Evolutionary conservation across 2,113 vertebrate species (phyloP), one percentile per base, ranked within the genome.

Genomic region (Erythrocercus mccallii): DNA sequence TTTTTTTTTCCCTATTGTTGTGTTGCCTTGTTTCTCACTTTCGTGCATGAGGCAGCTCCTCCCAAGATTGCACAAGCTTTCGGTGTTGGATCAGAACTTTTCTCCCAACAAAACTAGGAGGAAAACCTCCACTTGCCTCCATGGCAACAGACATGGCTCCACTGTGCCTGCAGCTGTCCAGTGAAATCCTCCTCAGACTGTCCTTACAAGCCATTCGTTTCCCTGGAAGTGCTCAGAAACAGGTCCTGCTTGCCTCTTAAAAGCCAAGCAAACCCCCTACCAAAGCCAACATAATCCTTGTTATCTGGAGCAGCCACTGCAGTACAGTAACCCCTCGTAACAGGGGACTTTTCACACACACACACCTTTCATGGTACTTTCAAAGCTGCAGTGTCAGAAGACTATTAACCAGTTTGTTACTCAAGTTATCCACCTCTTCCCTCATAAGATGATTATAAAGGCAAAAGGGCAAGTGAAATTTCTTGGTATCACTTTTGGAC

Each of bases 281-380:
- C 56, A 20, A 60, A 60, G 51, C 21, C 50, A 71, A 44, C n/a
- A 64, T 51, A 51, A 38, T n/a, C 37, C 30, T 40, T 50, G 11
- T 17, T 71, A 51, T 40, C 81, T 53, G 10, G 25, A 86, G 53
- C 53, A 90, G 56, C 44, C 82, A 5, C 33, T 60, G n/a, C 12
- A 25, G 19, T 15, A 25, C 17, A 14, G 8, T 17, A 40, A 42
- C 23, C 6, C 4, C 30, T 80, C 0, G 0, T 40, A 77, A 45
- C 5, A 66, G 65, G 58, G 21, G 20, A 53, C 61, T 48, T 65
- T 70, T 62, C 66, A 47, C 33, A 60, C 7, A n/a, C 33, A 25
- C 24, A 61, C 12, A 56, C 50, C 23, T 56, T 56, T 22, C 30
- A 44, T 22, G 38, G 25, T 25, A 23, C 23, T 57, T 90, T 82